phyloP scores from a whole-genome alignment of 53 echinoderm and acorn worm genomes.

The Mesocentrotus franciscanus region DNA sequence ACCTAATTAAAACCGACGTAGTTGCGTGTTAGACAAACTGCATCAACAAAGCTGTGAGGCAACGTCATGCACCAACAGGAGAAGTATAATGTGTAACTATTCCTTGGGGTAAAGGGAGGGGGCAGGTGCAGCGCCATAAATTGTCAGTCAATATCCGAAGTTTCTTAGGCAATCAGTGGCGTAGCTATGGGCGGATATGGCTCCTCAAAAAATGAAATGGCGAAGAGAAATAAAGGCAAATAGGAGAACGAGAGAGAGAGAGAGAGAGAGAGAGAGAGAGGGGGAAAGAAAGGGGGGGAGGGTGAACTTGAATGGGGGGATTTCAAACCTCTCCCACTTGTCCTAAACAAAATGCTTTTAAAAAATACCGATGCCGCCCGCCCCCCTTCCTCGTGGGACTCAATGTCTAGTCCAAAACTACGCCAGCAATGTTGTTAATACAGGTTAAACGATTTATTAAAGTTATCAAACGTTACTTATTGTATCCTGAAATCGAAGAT shows the following conservation, averaged over 20 bases:
- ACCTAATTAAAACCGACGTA: conserved; percentile 8
- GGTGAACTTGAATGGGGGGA: too few species aligned
- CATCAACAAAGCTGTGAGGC: neutral
- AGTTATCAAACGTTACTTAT: neutral
- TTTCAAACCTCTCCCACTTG: neutral
- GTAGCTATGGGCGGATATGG: neutral
- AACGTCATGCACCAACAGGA: neutral
- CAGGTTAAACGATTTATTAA: too few species aligned
- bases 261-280: too few species aligned
- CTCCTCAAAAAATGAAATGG: too few species aligned
- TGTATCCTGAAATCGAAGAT: neutral
- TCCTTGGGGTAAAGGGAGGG: neutral
- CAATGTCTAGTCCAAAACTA: too few species aligned
- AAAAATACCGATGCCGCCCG: neutral
- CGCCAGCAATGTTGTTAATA: too few species aligned
- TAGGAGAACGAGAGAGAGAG: too few species aligned
- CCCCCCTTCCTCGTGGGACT: neutral
- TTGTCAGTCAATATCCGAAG: neutral
- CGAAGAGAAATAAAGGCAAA: too few species aligned
- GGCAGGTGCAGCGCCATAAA: neutral
- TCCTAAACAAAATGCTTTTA: neutral
- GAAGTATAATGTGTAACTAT: neutral
- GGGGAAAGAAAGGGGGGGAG: too few species aligned
- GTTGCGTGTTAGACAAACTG: neutral
- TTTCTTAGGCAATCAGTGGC: neutral